Percentiles rank a stretch among this genome's conserved stretches.
phyloP scores from a whole-genome alignment of 23 tunicate species.

The Halocynthia roretzi region DNA sequence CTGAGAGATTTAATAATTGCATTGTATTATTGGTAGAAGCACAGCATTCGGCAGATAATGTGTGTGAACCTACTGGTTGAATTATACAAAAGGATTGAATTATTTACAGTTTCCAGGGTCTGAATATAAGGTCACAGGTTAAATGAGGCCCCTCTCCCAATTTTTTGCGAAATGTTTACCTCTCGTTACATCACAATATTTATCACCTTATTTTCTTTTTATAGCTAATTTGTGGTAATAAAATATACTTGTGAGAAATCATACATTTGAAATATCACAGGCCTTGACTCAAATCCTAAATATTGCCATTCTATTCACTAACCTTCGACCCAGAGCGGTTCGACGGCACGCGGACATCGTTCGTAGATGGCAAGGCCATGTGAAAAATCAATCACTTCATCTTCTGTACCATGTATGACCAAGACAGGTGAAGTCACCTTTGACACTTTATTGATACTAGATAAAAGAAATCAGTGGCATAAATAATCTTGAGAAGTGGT shows the following conservation, averaged over 20 bases:
- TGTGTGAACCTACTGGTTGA: too few species aligned
- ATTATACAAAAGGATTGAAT: too few species aligned
- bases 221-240: neutral
- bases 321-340: constrained; percentile 98
- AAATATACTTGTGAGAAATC: neutral
- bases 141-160: too few species aligned
- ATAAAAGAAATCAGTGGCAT: neutral
- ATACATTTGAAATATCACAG: neutral
- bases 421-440: constrained; percentile 84
- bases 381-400: constrained; percentile 92
- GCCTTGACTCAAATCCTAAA: neutral
- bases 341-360: constrained; percentile 73
- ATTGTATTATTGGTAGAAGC: neutral
- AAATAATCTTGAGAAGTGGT: too few species aligned
- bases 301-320: neutral
- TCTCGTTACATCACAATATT: too few species aligned
- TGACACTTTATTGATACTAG: constrained; percentile 84
- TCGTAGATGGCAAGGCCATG: constrained; percentile 96
- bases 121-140: too few species aligned
- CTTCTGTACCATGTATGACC: constrained; percentile 98
- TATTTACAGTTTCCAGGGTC: too few species aligned
- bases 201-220: too few species aligned
- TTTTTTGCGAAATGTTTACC: too few species aligned
- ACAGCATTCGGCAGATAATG: neutral
- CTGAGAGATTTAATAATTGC: constrained; percentile 21